Evolutionary conservation across 2,888 invertebrate genomes (phyloP).

Genomic region (Meteorus colon): DNA sequence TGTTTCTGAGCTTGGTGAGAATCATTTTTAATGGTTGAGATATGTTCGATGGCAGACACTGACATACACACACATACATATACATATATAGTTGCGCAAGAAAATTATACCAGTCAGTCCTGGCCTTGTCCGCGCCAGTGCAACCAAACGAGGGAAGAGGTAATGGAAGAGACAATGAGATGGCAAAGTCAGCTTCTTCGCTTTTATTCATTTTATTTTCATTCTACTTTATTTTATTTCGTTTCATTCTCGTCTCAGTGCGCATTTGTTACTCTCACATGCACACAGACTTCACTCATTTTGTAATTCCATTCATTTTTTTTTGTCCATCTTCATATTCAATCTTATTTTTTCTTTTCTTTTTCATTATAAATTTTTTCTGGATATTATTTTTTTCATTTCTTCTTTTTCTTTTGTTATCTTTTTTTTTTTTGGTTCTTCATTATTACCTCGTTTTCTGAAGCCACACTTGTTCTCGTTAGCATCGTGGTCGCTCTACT

Average conservation of each 20-base stretch:
- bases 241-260: slow-evolving; percentile 25
- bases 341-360: neutral
- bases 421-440: neutral
- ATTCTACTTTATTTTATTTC: slow-evolving; percentile 17
- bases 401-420: neutral
- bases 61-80: neutral
- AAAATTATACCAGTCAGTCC: slow-evolving; percentile 64
- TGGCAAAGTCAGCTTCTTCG: slow-evolving; percentile 29
- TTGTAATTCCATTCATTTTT: neutral
- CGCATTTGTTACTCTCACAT: neutral
- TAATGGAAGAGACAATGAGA: slow-evolving; percentile 31
- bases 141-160: slow-evolving; percentile 36
- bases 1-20: neutral
- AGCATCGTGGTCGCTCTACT: slow-evolving; percentile 17
- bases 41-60: slow-evolving; percentile 28
- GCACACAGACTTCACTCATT: neutral
- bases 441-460: slow-evolving; percentile 1
- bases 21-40: slow-evolving; percentile 40
- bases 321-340: neutral
- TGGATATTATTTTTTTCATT: slow-evolving; percentile 18
- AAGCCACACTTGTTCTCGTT: slow-evolving; percentile 3
- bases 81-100: slow-evolving; percentile 59
- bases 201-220: slow-evolving; percentile 27
- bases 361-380: neutral
- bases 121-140: slow-evolving; percentile 66